A percentile compares a stretch with the other conserved stretches of the same genome.
Evolutionary conservation across 2,888 invertebrate genomes (phyloP).

Genomic region (Elegia similella): DNA sequence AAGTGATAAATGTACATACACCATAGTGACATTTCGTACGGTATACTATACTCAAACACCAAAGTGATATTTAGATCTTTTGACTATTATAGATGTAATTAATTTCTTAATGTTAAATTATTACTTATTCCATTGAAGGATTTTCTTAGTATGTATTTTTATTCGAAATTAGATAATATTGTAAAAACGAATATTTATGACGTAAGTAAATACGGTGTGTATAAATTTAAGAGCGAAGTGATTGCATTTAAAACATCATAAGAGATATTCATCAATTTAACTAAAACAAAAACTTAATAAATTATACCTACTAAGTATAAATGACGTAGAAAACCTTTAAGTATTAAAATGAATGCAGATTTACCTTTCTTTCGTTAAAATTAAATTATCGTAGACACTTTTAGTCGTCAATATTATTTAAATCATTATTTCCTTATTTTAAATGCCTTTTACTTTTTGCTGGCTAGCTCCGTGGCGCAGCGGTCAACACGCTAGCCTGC

Average conservation of each 20-base stretch:
- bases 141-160: slow-evolving; percentile 27
- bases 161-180: slow-evolving; percentile 29
- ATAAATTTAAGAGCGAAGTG: slow-evolving; percentile 17
- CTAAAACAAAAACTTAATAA: too few relatives aligned
- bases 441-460: too few relatives aligned
- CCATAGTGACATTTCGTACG: slow-evolving; percentile 25
- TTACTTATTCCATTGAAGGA: slow-evolving; percentile 25
- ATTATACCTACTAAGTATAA: too few relatives aligned
- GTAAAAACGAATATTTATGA: slow-evolving; percentile 12
- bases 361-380: too few relatives aligned
- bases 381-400: too few relatives aligned
- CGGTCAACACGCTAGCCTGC: too few relatives aligned
- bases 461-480: too few relatives aligned
- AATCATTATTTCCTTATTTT: too few relatives aligned
- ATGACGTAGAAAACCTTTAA: too few relatives aligned
- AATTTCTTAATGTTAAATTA: slow-evolving; percentile 32
- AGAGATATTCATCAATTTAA: slow-evolving; percentile 20
- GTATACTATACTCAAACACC: slow-evolving; percentile 46
- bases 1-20: slow-evolving; percentile 30
- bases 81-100: slow-evolving; percentile 35
- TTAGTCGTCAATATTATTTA: too few relatives aligned
- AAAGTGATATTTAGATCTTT: slow-evolving; percentile 66
- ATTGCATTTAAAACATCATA: slow-evolving; percentile 20
- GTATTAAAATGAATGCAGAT: too few relatives aligned
- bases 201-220: slow-evolving; percentile 17